Evolutionary conservation across 2,888 invertebrate genomes (phyloP), one percentile per base, ranked within the genome.

Genomic region (Nomada ruficornis): DNA sequence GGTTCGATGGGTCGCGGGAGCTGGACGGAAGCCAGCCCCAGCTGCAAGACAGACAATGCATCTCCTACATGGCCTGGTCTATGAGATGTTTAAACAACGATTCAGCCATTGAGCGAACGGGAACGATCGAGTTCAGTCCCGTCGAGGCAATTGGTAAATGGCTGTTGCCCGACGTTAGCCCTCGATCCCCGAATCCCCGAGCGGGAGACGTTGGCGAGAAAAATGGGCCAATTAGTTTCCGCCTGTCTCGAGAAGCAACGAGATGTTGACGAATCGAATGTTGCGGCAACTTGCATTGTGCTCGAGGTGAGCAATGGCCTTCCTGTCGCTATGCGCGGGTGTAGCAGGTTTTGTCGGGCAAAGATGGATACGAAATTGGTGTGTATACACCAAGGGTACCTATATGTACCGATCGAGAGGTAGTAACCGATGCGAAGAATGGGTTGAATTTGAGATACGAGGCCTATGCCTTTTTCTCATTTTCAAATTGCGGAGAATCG

Each of bases 41-140:
- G 2, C 59, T 55, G 67, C 47, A 60, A 60, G 57, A 11, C 50
- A 72, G 69, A 50, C 77, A 83, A 73, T 76, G 70, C 65, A 52
- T 60, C 74, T 63, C 75, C 52, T 55, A 72, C 26, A 29, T 55
- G 44, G 74, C 64, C 55, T 18, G 9, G 11, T 11, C 73, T 63
- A 76, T 59, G 80, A 76, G 71, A 84, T 80, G 71, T 75, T 84
- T 80, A 81, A 84, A 81, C 80, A 81, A 75, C 77, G 73, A 77
- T 73, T 47, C 64, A 29, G 13, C 42, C 62, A 18, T 10, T 26
- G 47, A n/a, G 18, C 42, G 59, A 44, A 26, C 26, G 29, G 59
- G 47, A 55, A 36, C 65, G 67, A 65, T 62, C 70, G 71, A 70
- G 72, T 65, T 11, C 42, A 36, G 76, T 29, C 64, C 29, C 57